Evolutionary conservation across 2,797 vertebrate species (phyloP), one percentile per base, ranked within the genome.

Genomic region (Ptychobarbus kaznakovi): DNA sequence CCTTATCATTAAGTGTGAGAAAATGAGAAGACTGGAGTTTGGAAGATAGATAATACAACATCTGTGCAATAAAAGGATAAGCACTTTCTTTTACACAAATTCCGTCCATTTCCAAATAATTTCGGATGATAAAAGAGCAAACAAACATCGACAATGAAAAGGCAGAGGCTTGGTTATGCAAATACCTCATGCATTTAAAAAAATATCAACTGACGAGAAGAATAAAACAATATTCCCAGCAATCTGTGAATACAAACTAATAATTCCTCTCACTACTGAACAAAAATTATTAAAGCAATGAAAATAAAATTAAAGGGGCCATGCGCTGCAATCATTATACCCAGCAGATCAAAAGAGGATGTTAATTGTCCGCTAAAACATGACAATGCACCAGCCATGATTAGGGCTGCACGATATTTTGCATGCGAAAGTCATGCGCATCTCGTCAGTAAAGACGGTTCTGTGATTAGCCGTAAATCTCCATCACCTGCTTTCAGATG

Each of bases 361-460:
- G 46, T 80, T 80, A 86, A 89, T 79, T 74, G 84, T 38, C 65
- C n/a, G 40, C 65, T 83, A 73, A 84, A 70, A 86, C 35, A 28
- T n/a, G 72, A 70, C 69, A 85, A 63, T 32, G 25, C 65, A 74
- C 53, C 56, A 32, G 58, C 40, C 65, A 49, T 18, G 51, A 38
- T 78, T 32, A 32, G 3, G 32, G 32, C 32, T 32, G 32, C 32
- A 32, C 32, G 0, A 32, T 32, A 32, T 32, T 32, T 32, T 32
- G 32, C 32, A 32, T 32, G 28, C 28, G 28, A 32, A 32, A 32
- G 32, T 32, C 32, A 32, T 32, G 32, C 2, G 32, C 32, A 32
- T 32, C 32, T 32, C 32, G 32, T 32, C 32, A 32, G 32, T 32
- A 32, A 32, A 32, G 32, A 32, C 32, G 32, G 32, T 32, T 32